A percentile compares a stretch with the other conserved stretches of the same genome.
Evolutionary conservation across 2,113 vertebrate genomes (phyloP).

Genomic region (Campylomormyrus tamandua): DNA sequence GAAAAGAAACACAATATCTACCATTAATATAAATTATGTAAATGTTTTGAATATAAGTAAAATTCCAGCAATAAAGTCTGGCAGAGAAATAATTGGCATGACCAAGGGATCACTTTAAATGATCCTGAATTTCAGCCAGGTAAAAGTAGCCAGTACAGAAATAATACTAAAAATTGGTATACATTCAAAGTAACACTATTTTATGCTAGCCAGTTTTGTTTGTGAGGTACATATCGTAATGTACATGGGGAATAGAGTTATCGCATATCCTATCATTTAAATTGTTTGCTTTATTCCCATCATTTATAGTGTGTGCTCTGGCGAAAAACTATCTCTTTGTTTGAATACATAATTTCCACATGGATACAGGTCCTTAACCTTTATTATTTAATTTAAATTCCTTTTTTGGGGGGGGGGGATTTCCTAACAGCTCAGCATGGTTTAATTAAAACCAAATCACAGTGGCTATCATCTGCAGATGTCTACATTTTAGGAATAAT

Average conservation of each 20-base stretch:
- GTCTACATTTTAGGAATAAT: conserved; percentile 46
- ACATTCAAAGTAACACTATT: not conserved
- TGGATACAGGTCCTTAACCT: not conserved
- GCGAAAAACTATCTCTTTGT: conserved; percentile 46
- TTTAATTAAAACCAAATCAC: conserved; percentile 64
- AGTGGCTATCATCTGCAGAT: conserved; percentile 63
- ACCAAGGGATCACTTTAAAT: not conserved
- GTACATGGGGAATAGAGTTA: not conserved
- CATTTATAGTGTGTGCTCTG: conserved; percentile 47
- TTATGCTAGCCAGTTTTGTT: not conserved
- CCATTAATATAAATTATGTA: not conserved
- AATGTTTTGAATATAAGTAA: conserved; percentile 2
- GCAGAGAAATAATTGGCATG: not conserved
- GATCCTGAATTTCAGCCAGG: not conserved
- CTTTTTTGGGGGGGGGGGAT: conserved; percentile 19
- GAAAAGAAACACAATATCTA: not conserved
- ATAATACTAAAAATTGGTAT: not conserved
- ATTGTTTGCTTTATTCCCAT: not conserved
- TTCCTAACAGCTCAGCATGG: conserved; percentile 57
- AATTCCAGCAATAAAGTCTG: not conserved
- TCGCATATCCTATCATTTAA: conserved; percentile 29
- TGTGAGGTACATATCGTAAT: not conserved
- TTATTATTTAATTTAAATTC: conserved; percentile 51
- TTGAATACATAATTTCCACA: conserved; percentile 28
- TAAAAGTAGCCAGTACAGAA: not conserved